Conservation (phyloP, 2,797 vertebrate species). For the Okamejei kenojei region DNA sequence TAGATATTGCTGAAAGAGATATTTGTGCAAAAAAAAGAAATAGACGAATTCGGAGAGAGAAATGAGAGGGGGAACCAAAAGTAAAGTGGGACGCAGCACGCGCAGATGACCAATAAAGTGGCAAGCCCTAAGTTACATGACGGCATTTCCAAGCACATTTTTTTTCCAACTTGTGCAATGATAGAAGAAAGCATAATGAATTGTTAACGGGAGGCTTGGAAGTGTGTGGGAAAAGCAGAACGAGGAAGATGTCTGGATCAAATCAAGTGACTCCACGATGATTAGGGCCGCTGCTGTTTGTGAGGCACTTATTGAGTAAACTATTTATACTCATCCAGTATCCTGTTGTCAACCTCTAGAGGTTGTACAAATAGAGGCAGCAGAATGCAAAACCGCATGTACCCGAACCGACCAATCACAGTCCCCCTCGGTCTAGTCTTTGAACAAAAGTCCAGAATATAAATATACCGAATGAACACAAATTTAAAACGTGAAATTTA, state of each 20-base stretch:
- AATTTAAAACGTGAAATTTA: background rate
- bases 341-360: background rate
- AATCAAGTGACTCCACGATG: background rate
- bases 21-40: background rate
- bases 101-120: background rate
- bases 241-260: background rate
- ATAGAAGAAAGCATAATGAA: background rate
- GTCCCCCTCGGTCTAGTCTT: too few species aligned
- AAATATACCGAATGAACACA: background rate
- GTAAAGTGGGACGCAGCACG: background rate
- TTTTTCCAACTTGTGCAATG: background rate
- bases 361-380: conserved; percentile 14
- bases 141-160: background rate
- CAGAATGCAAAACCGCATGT: background rate
- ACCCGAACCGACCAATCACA: too few species aligned
- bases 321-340: background rate
- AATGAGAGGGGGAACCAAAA: background rate
- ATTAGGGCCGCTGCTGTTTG: background rate
- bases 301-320: background rate
- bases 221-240: too few species aligned
- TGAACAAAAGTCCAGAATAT: too few species aligned
- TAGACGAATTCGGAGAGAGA: background rate
- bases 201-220: background rate
- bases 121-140: background rate
- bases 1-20: background rate